phyloP scores from a whole-genome alignment of 2,888 invertebrate genomes.

The Drepanosiphum platanoidis region DNA sequence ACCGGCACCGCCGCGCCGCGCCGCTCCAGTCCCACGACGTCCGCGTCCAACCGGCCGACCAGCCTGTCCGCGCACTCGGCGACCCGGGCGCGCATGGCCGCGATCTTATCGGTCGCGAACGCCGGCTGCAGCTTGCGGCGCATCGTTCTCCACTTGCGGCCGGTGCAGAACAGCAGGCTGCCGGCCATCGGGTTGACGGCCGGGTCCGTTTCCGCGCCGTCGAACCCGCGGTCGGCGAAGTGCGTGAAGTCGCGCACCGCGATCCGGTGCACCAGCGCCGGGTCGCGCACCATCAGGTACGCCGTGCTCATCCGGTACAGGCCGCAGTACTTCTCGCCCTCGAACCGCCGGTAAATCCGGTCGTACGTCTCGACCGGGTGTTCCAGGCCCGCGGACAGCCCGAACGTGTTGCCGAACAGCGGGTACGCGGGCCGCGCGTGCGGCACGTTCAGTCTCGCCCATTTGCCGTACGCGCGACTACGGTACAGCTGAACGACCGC shows the following conservation, averaged over 20 bases:
- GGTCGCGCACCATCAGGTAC: conserved; percentile 68
- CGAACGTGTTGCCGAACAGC: conserved; percentile 2
- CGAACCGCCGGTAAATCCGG: background rate
- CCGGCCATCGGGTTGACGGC: conserved; percentile 66
- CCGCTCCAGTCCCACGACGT: no score
- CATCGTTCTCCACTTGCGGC: conserved; percentile 70
- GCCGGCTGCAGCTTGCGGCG: conserved; percentile 70
- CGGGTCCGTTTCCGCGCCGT: conserved; percentile 65
- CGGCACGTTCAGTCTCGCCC: background rate
- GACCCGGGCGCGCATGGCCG: conserved; percentile 69
- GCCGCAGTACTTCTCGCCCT: conserved; percentile 67
- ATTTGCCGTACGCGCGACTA: background rate
- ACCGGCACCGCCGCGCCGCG: no score
- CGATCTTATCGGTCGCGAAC: conserved; percentile 71
- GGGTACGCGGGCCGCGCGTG: conserved; percentile 63
- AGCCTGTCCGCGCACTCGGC: conserved; percentile 67
- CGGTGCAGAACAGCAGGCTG: conserved; percentile 68
- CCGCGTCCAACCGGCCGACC: conserved; percentile 25
- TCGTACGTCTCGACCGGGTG: background rate
- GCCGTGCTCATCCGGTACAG: conserved; percentile 70
- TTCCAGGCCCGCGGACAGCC: background rate
- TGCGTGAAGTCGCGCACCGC: conserved; percentile 69
- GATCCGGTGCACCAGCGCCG: conserved; percentile 69
- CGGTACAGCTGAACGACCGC: no score
- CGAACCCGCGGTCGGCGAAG: conserved; percentile 69